Base-by-base conservation (phyloP, 2,797 vertebrate species). In the Sebastes diaconus region DNA sequence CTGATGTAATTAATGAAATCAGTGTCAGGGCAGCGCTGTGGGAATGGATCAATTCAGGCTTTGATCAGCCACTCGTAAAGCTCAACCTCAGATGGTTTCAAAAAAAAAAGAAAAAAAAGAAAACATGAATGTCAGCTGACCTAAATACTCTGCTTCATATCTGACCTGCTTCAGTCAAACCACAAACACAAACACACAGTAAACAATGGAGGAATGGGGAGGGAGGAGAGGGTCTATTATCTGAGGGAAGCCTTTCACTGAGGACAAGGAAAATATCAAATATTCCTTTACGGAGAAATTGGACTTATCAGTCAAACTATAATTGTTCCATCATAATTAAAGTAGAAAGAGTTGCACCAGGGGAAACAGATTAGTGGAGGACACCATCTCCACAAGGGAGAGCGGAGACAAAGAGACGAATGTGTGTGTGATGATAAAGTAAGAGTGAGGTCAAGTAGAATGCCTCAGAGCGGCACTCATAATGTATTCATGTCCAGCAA, bases 1-100 rank as follows among this genome's bases (percentile, higher is more conserved):
- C 70, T 84, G 64, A 81, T 85, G 79, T 80, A 30, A 82, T 84
- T 79, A 89, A 88, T 80, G 77, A 87, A 83, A 86, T 79, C 61
- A 24, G 60, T 81, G 74, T 36, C 68, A 29, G 66, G 1, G 25
- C 79, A 34, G 36, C 22, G 13, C 67, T 80, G 78, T 60, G 78
- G 73, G 76, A 25, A 30, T 4, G 36, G 61, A 89, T 88, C 80
- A 18, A 80, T 87, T 61, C 54, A 64, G 68, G 16, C 82, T 84
- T 75, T 89, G 85, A 75, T 70, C 58, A 34, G 59, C 63, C 79
- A 46, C 3, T 67, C 32, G 8, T 68, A 4, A 55, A 1, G 1
- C 52, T 68, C 67, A 36, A 14, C 50, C 13, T 68, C 68, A 14
- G 42, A 68, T 60, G 34, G 39, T 54, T 67, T 10, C 0, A 0